phyloP scores from a whole-genome alignment of 2,888 invertebrate genomes.

The Leptinotarsa peninsularis region DNA sequence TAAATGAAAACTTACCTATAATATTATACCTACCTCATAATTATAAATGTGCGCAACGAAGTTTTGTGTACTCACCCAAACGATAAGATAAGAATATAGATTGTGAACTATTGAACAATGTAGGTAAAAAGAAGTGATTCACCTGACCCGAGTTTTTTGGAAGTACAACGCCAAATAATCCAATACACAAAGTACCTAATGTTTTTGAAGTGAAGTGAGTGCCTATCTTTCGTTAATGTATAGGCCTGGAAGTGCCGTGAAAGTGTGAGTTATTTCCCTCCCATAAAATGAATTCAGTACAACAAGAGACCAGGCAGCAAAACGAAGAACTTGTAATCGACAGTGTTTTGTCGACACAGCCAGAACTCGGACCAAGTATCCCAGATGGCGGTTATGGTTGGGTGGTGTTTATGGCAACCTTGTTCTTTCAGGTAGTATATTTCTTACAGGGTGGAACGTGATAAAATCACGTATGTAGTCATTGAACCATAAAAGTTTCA shows the following conservation, averaged over 20 bases:
- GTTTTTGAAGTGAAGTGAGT: conserved; percentile 3
- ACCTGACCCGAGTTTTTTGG: conserved; percentile 27
- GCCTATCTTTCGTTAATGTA: neutral
- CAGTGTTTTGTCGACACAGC: conserved; percentile 73
- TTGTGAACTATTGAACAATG: conserved; percentile 28
- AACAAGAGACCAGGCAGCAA: conserved; percentile 25
- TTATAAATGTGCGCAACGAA: conserved; percentile 4
- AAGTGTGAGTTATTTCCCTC: neutral
- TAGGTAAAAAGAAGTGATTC: conserved; percentile 35
- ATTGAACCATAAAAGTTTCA: neutral
- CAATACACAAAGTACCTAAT: neutral
- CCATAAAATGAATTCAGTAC: conserved; percentile 31
- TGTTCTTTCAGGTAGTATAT: conserved; percentile 69
- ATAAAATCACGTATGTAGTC: no score
- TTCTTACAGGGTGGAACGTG: conserved; percentile 6
- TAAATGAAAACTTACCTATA: neutral
- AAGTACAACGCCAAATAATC: neutral
- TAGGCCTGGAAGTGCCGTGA: conserved; percentile 27
- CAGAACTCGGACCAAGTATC: conserved; percentile 75
- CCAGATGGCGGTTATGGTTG: conserved; percentile 78
- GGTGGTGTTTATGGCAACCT: conserved; percentile 72
- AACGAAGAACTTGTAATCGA: conserved; percentile 65
- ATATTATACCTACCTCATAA: neutral
- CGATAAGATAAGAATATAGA: conserved; percentile 44
- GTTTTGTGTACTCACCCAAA: conserved; percentile 38